Evolutionary conservation across 2,888 invertebrate genomes (phyloP).

Genomic region (Serripes groenlandicus): DNA sequence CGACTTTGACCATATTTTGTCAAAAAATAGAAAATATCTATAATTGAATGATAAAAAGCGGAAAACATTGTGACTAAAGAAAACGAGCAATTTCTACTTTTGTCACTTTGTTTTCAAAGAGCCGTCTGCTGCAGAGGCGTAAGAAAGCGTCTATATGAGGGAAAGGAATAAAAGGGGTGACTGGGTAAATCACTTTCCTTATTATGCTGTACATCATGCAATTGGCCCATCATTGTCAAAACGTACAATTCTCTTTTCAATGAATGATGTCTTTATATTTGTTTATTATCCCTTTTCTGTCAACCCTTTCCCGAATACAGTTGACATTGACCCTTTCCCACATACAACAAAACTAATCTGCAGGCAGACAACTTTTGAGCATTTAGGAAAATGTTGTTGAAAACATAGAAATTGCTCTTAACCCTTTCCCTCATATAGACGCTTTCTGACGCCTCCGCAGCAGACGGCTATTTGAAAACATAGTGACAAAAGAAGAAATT

Average conservation of each 20-base stretch:
- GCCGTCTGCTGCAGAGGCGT: neutral
- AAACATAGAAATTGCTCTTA: too few species aligned
- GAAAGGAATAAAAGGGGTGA: neutral
- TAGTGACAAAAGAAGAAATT: too few species aligned
- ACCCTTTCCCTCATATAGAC: too few species aligned
- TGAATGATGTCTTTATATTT: neutral
- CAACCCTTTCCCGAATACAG: neutral
- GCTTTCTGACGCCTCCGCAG: too few species aligned
- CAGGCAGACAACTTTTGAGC: neutral
- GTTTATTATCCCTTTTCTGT: neutral
- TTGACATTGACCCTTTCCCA: neutral
- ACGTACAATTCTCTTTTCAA: neutral
- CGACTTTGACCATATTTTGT: too few species aligned
- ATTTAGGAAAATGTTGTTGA: too few species aligned
- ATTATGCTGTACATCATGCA: slow-evolving; percentile 21
- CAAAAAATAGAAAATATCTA: too few species aligned
- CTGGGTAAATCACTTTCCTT: slow-evolving; percentile 11
- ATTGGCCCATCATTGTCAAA: slow-evolving; percentile 21
- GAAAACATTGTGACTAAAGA: too few species aligned
- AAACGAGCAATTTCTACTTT: neutral
- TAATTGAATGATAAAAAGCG: too few species aligned
- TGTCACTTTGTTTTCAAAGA: neutral
- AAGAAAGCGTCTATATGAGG: neutral
- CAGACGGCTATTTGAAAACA: too few species aligned
- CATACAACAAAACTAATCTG: neutral